Evolutionary conservation across 2,113 vertebrate species (phyloP).

Genomic region (Delphinapterus leucas): DNA sequence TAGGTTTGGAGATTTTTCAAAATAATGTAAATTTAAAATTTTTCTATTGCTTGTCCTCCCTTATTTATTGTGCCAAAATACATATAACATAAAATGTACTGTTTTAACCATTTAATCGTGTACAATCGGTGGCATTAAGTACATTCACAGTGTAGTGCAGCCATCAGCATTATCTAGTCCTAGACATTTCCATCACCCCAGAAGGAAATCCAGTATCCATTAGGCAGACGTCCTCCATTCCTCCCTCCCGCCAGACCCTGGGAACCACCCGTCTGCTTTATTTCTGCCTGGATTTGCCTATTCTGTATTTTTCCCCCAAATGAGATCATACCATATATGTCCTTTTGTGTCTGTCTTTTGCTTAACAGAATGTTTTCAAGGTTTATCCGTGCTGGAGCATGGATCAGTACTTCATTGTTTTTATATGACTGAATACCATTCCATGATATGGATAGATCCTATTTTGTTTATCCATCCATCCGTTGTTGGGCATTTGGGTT

Average conservation of each 20-base stretch:
- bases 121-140: neutral
- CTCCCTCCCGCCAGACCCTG: fast-evolving
- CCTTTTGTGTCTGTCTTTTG: neutral
- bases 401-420: neutral
- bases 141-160: fast-evolving
- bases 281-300: neutral
- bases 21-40: neutral
- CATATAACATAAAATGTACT: neutral
- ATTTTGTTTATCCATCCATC: no score
- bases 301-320: neutral
- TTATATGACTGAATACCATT: neutral
- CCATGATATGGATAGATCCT: neutral
- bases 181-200: neutral
- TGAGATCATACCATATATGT: no score
- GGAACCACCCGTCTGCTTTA: neutral
- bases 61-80: neutral
- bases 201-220: neutral
- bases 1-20: neutral
- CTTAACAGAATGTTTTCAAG: neutral
- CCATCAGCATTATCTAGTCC: fast-evolving
- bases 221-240: fast-evolving
- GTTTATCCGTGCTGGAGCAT: neutral
- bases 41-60: neutral
- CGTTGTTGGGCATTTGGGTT: fast-evolving
- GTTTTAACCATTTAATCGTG: neutral